phyloP scores from a whole-genome alignment of 2,113 vertebrate genomes.

The Solea senegalensis region DNA sequence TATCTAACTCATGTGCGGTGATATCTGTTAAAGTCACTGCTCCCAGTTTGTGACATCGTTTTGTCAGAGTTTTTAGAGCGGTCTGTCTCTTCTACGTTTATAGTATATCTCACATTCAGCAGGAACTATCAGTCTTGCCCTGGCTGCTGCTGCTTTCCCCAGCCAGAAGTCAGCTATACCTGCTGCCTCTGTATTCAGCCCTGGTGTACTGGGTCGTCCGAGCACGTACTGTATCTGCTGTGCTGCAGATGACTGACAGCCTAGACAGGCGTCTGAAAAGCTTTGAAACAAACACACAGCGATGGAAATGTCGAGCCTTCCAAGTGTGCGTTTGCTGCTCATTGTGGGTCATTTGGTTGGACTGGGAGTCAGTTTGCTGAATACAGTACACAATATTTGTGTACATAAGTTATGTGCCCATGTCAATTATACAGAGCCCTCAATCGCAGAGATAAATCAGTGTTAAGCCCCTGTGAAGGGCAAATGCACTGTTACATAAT shows the following conservation, averaged over 20 bases:
- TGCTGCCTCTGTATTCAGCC: conserved; percentile 25
- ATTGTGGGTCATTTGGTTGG: not conserved
- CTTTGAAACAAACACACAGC: conserved; percentile 48
- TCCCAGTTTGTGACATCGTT: conserved; percentile 1
- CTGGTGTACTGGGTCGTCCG: conserved; percentile 36
- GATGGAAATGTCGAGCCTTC: conserved; percentile 34
- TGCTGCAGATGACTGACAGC: conserved; percentile 58
- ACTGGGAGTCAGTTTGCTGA: conserved; percentile 4
- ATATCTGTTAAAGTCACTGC: not conserved
- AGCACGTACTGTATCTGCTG: conserved; percentile 38
- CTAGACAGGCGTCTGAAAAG: conserved; percentile 59
- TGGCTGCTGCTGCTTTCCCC: conserved; percentile 16
- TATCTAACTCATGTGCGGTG: not conserved
- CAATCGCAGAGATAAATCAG: conserved; percentile 19
- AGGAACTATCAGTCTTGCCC: conserved; percentile 2
- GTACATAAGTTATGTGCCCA: conserved; percentile 8
- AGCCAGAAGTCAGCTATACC: conserved; percentile 25
- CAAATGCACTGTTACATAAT: conserved; percentile 22
- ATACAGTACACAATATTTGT: conserved; percentile 10
- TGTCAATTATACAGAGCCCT: conserved; percentile 10
- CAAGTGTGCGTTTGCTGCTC: conserved; percentile 8
- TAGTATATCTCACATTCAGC: conserved; percentile 10
- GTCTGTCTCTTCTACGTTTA: not conserved
- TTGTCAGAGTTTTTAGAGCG: not conserved
- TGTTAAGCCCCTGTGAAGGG: conserved; percentile 19